Conservation (phyloP, 2,797 vertebrate species). For the Hemitrygon akajei region DNA sequence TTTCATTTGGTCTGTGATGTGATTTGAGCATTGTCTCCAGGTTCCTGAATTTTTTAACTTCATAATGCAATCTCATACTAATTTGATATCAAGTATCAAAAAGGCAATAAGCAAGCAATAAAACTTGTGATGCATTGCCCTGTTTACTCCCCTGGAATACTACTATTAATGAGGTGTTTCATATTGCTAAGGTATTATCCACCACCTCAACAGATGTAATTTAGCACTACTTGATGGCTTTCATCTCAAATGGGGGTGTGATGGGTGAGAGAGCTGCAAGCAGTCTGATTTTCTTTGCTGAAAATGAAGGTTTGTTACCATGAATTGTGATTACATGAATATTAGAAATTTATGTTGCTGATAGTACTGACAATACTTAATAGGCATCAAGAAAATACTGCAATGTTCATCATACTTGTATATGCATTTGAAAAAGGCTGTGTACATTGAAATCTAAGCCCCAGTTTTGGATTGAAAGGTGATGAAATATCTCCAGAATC, state of each 20-base stretch:
- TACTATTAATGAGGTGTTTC: background rate
- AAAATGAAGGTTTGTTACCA: background rate
- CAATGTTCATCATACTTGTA: background rate
- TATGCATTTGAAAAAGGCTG: background rate
- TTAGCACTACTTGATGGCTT: background rate
- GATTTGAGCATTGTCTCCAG: background rate
- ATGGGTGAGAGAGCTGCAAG: background rate
- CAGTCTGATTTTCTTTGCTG: background rate
- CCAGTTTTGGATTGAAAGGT: background rate
- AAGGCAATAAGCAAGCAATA: background rate
- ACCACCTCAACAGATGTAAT: background rate
- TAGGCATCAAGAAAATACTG: background rate
- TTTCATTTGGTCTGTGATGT: too few relatives aligned
- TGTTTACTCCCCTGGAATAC: background rate
- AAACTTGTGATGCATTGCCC: background rate
- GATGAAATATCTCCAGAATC: background rate
- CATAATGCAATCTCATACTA: too few relatives aligned
- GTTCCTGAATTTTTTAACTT: too few relatives aligned
- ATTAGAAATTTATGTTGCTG: background rate
- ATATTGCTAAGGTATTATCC: background rate
- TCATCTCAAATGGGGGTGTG: background rate
- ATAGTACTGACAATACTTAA: background rate
- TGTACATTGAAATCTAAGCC: background rate
- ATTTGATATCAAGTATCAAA: background rate
- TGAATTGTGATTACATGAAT: background rate